Base-by-base conservation (phyloP, 2,113 vertebrate species). In the Jacana jacana region DNA sequence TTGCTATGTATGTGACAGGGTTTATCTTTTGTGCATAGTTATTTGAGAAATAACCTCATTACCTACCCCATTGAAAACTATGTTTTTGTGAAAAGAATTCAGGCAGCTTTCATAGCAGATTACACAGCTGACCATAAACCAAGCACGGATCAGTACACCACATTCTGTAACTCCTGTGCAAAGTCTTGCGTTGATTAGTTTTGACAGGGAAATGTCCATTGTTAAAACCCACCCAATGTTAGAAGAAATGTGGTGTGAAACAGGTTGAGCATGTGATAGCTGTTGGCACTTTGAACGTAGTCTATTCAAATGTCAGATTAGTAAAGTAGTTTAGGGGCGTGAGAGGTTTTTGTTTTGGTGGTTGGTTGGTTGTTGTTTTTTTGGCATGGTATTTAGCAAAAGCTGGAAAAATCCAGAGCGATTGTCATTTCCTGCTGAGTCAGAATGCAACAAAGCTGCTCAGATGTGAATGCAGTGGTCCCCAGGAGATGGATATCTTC, bases 351-450 rank as follows among this genome's bases (percentile, higher is more conserved):
- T n/a, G n/a, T 24, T 23, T 42, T 42, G 42, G 42, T 49, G 9
- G 9, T 51, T 27, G 49, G 23, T 48, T 48, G 20, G 22, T 22
- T 48, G 20, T 48, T 15, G 13, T 14, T 25, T 25, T 51, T 76
- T 70, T 79, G 66, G 13, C 39, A 79, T 42, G 92, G 89, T 79
- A 33, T 31, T 89, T 64, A 68, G 68, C 89, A 35, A 48, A 91
- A 93, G 71, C 89, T 91, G 85, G 95, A 94, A 84, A 94, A 93
- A 84, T 95, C 88, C 55, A 30, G 68, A 79, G 52, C 0, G 4
- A 57, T 95, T 85, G 60, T 86, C 84, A 77, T 83, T 92, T 93
- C 93, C 73, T 96, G 96, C 86, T 93, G 92, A 97, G 82, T 97
- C 95, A 95, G 89, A 81, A 54, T 31, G 39, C 44, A 84, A 85